These are phyloP conservation scores for Enteromius anoplus DNA, from an alignment of 2,797 vertebrate genomes.

Conservation along the genomic window DNA sequence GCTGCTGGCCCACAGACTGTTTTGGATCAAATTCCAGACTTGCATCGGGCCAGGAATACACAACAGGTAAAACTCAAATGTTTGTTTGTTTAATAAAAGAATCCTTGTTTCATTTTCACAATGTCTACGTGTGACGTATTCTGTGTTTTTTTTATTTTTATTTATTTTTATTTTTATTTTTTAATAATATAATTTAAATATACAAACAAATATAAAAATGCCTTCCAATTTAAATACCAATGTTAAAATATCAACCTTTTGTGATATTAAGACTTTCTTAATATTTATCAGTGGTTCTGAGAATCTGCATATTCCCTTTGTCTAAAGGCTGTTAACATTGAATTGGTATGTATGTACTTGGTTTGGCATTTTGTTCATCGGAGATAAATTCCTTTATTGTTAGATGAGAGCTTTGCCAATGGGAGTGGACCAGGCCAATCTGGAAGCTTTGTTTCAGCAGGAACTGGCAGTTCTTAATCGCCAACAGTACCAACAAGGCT, in stretches of 20 bases:
- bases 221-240: background rate
- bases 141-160: no score
- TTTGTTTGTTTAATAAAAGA: conserved; percentile 61
- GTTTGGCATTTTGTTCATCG: background rate
- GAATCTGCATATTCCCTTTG: background rate
- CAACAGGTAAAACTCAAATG: conserved; percentile 65
- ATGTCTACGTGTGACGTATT: background rate
- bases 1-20: conserved; percentile 76
- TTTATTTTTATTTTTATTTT: no score
- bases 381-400: background rate
- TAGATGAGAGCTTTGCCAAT: conserved; percentile 86
- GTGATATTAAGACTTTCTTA: background rate
- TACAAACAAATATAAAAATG: background rate
- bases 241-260: background rate
- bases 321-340: background rate
- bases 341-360: background rate
- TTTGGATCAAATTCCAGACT: conserved; percentile 86
- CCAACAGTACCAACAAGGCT: conserved; percentile 85
- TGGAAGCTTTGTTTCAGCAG: conserved; percentile 90
- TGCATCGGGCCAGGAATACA: conserved; percentile 81
- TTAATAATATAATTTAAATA: no score
- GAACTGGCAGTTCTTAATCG: conserved; percentile 88
- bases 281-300: background rate
- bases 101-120: background rate
- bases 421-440: conserved; percentile 84